Percentiles rank a stretch among this genome's conserved stretches.
Evolutionary conservation across 2,113 vertebrate genomes (phyloP).

Genomic region (Syngnathus scovelli): DNA sequence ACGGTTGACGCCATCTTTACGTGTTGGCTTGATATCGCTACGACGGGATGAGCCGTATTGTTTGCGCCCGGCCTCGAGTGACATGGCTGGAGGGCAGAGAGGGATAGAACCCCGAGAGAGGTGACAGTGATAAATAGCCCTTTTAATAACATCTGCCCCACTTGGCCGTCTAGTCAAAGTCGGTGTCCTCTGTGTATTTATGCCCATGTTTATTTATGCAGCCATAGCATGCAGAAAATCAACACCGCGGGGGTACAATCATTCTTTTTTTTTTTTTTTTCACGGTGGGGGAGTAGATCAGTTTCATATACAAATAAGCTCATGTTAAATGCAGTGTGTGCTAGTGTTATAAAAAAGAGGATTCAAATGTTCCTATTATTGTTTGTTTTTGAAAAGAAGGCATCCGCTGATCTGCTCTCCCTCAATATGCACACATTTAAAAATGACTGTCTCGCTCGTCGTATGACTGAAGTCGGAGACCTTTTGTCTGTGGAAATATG

Average conservation of each 20-base stretch:
- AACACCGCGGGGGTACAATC: conserved; percentile 72
- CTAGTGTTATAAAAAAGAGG: conserved; percentile 5
- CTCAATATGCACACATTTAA: conserved; percentile 34
- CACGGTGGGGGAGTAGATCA: conserved; percentile 35
- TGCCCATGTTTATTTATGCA: conserved; percentile 80
- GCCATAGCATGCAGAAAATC: conserved; percentile 73
- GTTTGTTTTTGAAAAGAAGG: not conserved
- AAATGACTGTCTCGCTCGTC: conserved; percentile 41
- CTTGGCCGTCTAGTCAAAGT: conserved; percentile 73
- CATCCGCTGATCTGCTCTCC: not conserved
- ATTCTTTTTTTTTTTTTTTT: conserved; percentile 54
- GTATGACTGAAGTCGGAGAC: conserved; percentile 55
- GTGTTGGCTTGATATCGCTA: conserved; percentile 34
- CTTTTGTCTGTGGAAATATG: conserved; percentile 71
- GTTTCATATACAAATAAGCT: conserved; percentile 36
- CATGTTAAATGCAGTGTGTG: conserved; percentile 41
- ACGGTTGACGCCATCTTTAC: conserved; percentile 31
- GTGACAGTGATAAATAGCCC: conserved; percentile 82
- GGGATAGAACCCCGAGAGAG: conserved; percentile 72
- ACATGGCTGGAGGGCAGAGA: conserved; percentile 74
- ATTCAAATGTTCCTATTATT: not conserved
- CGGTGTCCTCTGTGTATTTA: conserved; percentile 77
- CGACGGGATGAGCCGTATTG: conserved; percentile 73
- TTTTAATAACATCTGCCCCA: conserved; percentile 82
- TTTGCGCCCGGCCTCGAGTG: conserved; percentile 69